Percentiles rank a stretch among this genome's conserved stretches.
These are phyloP conservation scores for Emys orbicularis DNA, from an alignment of 2,797 vertebrate genomes.

Conservation along the genomic window DNA sequence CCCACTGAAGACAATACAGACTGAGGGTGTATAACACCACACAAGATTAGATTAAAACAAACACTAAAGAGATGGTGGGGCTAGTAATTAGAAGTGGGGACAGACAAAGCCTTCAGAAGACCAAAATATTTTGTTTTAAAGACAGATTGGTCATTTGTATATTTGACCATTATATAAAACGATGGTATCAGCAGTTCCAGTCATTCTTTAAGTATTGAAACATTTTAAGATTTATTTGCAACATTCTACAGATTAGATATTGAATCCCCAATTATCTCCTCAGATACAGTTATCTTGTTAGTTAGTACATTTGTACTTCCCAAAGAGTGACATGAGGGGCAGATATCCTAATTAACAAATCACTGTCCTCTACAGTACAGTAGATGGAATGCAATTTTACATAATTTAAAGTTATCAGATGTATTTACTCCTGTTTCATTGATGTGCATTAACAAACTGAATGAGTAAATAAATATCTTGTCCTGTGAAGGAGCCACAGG, in stretches of 20 bases:
- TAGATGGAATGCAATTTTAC: neutral
- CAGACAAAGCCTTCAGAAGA: neutral
- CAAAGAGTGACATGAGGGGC: neutral
- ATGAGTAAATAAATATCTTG: slow-evolving; percentile 20
- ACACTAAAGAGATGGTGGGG: neutral
- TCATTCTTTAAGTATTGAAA: neutral
- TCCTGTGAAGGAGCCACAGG: neutral
- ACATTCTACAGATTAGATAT: neutral
- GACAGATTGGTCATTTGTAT: neutral
- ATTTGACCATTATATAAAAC: neutral
- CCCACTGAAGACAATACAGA: fast-evolving
- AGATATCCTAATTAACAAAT: neutral
- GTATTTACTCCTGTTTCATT: slow-evolving; percentile 24
- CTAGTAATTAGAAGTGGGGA: neutral
- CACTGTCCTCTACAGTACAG: neutral
- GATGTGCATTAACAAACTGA: neutral
- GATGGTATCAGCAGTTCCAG: neutral
- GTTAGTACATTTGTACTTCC: neutral
- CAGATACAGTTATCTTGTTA: neutral
- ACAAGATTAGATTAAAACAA: neutral
- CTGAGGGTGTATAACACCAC: neutral
- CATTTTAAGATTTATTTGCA: neutral
- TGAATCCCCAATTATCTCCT: neutral
- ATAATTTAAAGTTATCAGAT: neutral
- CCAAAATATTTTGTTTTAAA: neutral